A percentile compares a stretch with the other conserved stretches of the same genome.
Conservation (phyloP, 2,888 invertebrate species). For the Rhopalosiphum nymphaeae region DNA sequence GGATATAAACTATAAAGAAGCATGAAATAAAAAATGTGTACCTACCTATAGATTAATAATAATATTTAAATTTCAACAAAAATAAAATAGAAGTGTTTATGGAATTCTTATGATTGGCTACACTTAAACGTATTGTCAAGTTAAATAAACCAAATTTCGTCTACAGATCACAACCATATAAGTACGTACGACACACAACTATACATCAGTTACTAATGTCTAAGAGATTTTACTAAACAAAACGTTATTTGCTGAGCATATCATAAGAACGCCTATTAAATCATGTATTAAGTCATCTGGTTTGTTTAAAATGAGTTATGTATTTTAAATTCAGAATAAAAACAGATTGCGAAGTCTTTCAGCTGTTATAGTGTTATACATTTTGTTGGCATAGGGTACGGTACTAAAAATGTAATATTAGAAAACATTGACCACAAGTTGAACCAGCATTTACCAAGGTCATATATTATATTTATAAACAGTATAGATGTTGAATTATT, state of each 20-base stretch:
- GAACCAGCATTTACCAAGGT: slow-evolving; percentile 32
- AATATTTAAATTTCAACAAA: not conserved
- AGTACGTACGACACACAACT: not conserved
- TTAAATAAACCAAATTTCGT: not conserved
- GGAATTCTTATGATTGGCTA: not conserved
- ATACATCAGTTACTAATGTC: not conserved
- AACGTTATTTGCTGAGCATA: not conserved
- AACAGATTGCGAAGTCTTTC: not conserved
- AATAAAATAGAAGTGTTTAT: not conserved
- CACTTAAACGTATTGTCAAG: not conserved
- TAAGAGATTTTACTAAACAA: not conserved
- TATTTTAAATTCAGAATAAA: slow-evolving; percentile 1
- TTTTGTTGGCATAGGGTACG: slow-evolving; percentile 45
- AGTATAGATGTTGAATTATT: not conserved
- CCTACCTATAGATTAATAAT: not conserved
- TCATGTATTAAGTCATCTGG: not conserved
- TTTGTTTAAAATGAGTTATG: not conserved
- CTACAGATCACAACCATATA: not conserved
- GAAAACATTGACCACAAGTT: slow-evolving; percentile 55
- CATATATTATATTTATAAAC: slow-evolving; percentile 24
- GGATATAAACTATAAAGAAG: not conserved
- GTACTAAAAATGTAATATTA: slow-evolving; percentile 45
- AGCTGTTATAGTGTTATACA: slow-evolving; percentile 25
- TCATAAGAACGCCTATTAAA: not conserved
- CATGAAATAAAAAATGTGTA: not conserved